phyloP scores from a whole-genome alignment of 2,113 vertebrate genomes.

The Podarcis muralis region DNA sequence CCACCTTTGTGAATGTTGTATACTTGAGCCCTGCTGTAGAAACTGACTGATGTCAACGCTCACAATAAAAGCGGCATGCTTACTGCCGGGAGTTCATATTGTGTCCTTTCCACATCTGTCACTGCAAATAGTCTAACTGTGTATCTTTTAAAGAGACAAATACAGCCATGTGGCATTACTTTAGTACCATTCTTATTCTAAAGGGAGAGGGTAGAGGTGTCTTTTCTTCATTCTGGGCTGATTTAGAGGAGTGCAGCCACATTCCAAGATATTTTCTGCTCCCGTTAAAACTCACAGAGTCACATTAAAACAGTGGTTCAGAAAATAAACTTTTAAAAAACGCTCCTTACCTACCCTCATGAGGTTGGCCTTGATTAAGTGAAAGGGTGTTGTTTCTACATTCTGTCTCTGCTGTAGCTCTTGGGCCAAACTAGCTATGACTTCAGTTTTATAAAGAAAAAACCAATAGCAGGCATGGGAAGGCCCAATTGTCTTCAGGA shows the following conservation, averaged over 20 bases:
- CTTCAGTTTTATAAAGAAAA: no score
- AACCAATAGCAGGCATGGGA: no score
- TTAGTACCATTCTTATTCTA: slow-evolving; percentile 53
- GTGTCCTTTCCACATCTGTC: accelerated
- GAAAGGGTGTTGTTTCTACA: no score
- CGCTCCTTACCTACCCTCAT: slow-evolving; percentile 63
- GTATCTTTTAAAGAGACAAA: background rate
- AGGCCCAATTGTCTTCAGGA: no score
- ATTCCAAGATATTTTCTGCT: slow-evolving; percentile 69
- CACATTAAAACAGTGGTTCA: slow-evolving; percentile 58
- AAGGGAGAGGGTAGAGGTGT: slow-evolving; percentile 46
- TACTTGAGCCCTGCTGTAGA: background rate
- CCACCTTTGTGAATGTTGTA: background rate
- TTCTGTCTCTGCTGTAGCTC: no score
- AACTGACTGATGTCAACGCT: background rate
- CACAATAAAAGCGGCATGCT: background rate
- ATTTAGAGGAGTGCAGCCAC: slow-evolving; percentile 73
- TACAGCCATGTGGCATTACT: slow-evolving; percentile 49
- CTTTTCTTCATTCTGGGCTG: slow-evolving; percentile 45
- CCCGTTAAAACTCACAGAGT: slow-evolving; percentile 70
- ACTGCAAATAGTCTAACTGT: slow-evolving; percentile 15
- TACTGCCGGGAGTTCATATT: background rate
- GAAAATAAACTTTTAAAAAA: slow-evolving; percentile 66
- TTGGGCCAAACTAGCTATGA: no score
- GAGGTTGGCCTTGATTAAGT: slow-evolving; percentile 46